Conservation (phyloP, 2,113 vertebrate genomes). For the Colinus virginianus region DNA sequence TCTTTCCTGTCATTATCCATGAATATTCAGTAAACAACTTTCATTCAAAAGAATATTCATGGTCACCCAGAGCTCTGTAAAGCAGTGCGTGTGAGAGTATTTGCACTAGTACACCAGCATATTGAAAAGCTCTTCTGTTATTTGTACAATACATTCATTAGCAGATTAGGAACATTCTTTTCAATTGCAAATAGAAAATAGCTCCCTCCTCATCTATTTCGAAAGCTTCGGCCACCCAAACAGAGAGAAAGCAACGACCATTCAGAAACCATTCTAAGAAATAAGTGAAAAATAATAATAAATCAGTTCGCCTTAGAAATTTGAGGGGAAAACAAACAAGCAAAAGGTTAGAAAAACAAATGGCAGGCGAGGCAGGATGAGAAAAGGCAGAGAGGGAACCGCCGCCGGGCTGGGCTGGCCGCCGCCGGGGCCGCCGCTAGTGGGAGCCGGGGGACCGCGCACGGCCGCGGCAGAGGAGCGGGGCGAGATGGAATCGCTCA, state of each 20-base stretch:
- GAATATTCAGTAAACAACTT: constrained; percentile 61
- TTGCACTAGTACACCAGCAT: background rate
- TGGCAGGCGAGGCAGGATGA: too few species aligned
- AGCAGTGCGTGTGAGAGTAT: background rate
- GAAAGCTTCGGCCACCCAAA: background rate
- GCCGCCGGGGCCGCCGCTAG: background rate
- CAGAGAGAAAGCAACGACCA: background rate
- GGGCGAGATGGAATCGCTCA: background rate
- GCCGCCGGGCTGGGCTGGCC: background rate
- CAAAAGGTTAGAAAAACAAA: too few species aligned
- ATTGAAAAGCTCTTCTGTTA: constrained; percentile 29
- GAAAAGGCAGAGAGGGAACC: background rate
- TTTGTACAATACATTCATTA: constrained; percentile 33
- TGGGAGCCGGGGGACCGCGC: constrained; percentile 28
- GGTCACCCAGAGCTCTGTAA: background rate
- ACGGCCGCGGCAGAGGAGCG: background rate
- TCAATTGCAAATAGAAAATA: background rate
- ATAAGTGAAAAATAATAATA: background rate
- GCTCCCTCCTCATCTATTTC: background rate
- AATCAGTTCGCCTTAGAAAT: too few species aligned
- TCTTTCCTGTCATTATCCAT: constrained; percentile 46
- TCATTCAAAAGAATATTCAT: constrained; percentile 39
- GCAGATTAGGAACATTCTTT: background rate
- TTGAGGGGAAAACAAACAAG: background rate
- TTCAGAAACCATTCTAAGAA: background rate